Percentiles rank a stretch among this genome's conserved stretches.
phyloP scores from a whole-genome alignment of 92 coral and sea anemone species.

The Heliopora coerulea region DNA sequence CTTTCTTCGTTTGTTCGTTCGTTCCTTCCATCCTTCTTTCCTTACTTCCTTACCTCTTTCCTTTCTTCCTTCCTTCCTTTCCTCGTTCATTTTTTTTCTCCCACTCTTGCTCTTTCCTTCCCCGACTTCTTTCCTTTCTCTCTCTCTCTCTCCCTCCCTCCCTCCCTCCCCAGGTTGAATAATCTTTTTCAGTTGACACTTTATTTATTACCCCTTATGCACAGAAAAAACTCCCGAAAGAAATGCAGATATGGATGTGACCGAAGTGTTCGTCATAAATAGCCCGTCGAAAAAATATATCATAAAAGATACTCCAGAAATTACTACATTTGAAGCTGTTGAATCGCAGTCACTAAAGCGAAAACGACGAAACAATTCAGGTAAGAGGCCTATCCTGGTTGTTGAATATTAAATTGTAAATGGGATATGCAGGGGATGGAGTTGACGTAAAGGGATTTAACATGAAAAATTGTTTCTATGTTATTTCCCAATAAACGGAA shows the following conservation, averaged over 20 bases:
- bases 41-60: background rate
- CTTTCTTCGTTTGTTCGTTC: background rate
- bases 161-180: background rate
- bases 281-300: constrained; percentile 22
- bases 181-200: background rate
- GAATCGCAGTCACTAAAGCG: background rate
- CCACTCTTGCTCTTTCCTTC: background rate
- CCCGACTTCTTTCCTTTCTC: background rate
- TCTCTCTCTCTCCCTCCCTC: background rate
- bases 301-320: constrained; percentile 14
- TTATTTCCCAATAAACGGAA: no score
- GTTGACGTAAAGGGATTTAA: no score
- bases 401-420: no score
- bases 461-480: no score
- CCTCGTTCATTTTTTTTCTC: background rate
- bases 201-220: background rate
- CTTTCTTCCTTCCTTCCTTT: background rate
- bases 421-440: no score
- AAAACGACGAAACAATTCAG: background rate
- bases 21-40: background rate
- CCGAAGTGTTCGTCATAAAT: background rate
- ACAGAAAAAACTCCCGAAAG: background rate
- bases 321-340: constrained; percentile 23
- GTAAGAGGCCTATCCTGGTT: no score
- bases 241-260: background rate